Evolutionary conservation across 2,113 vertebrate genomes (phyloP).

Genomic region (Hydrolagus affinis): DNA sequence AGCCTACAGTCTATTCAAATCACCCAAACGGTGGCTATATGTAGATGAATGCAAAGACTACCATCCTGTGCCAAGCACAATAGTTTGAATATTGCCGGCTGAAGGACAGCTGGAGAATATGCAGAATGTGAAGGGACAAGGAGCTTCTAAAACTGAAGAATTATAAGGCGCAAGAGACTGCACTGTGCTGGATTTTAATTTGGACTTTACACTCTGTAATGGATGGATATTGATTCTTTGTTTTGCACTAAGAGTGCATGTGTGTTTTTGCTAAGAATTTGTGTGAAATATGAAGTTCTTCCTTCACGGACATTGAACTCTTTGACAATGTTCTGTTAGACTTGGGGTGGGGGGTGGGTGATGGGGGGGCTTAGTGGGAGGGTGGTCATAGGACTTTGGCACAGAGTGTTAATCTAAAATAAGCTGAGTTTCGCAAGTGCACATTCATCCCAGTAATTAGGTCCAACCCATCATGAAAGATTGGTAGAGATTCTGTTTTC

Average conservation of each 20-base stretch:
- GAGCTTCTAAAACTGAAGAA: conserved; percentile 40
- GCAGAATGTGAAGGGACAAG: conserved; percentile 33
- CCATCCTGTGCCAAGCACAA: not conserved
- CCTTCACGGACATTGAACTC: conserved; percentile 13
- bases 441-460: not conserved
- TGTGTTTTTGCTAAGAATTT: not conserved
- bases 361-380: too few species aligned
- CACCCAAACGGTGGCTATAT: conserved; percentile 56
- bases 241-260: conserved; percentile 36
- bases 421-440: not conserved
- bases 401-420: not conserved
- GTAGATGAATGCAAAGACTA: conserved; percentile 37
- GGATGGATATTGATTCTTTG: conserved; percentile 39
- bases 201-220: not conserved
- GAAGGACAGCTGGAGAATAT: conserved; percentile 37
- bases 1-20: conserved; percentile 56
- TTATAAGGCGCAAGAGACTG: conserved; percentile 39
- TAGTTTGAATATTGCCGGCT: conserved; percentile 28
- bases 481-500: not conserved
- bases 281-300: not conserved
- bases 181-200: conserved; percentile 45
- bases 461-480: not conserved
- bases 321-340: not conserved
- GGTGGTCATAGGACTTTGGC: not conserved
- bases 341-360: not conserved